phyloP scores from a whole-genome alignment of 2,113 vertebrate genomes.

The Oenanthe melanoleuca region DNA sequence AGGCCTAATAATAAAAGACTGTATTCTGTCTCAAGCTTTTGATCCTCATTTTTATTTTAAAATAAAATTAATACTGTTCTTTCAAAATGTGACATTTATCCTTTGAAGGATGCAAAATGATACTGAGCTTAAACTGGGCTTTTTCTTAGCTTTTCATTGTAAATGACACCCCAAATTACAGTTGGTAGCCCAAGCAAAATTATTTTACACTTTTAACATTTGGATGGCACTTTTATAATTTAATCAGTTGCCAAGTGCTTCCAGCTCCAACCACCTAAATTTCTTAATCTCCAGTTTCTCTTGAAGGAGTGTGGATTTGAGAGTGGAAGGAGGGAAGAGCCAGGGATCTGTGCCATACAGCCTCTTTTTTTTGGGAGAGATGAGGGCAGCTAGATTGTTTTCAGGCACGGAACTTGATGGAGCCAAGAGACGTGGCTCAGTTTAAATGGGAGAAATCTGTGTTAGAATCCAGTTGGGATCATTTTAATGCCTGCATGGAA shows the following conservation, averaged over 20 bases:
- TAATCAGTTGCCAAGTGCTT: neutral
- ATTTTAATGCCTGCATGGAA: neutral
- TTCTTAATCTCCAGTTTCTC: neutral
- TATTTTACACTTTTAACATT: neutral
- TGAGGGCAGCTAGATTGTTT: neutral
- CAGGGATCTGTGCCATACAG: neutral
- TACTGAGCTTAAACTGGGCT: neutral
- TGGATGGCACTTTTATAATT: neutral
- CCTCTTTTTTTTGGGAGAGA: neutral
- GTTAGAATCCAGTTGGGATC: neutral
- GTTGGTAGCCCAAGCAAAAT: neutral
- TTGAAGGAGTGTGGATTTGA: fast-evolving
- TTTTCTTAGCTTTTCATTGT: neutral
- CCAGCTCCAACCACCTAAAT: neutral
- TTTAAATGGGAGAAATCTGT: neutral
- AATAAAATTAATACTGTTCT: neutral
- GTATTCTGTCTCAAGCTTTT: neutral
- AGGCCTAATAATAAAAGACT: constrained; percentile 10
- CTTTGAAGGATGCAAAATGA: neutral
- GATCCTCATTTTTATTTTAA: neutral
- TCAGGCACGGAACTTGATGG: fast-evolving
- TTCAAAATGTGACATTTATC: neutral
- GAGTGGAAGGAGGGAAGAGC: neutral
- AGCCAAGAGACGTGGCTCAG: fast-evolving
- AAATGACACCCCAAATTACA: neutral